Conservation (phyloP, 2,888 invertebrate genomes). For the Laothoe populi region DNA sequence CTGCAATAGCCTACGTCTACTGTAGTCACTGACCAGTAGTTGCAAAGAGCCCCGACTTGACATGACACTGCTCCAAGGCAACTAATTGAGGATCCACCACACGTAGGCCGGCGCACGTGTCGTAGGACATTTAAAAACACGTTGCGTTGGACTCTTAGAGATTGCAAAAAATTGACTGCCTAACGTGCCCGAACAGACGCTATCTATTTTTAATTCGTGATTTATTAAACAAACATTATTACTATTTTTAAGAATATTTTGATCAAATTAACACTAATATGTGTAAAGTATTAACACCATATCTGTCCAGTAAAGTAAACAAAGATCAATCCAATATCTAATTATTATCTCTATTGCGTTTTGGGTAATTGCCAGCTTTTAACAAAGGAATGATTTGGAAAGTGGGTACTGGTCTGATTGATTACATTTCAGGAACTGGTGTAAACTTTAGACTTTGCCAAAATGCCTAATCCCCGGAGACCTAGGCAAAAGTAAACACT, state of each 20-base stretch:
- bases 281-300: too few relatives aligned
- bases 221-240: too few relatives aligned
- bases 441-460: too few relatives aligned
- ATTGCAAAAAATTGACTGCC: constrained; percentile 46
- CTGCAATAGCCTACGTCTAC: constrained; percentile 1
- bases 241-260: background rate
- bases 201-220: constrained; percentile 2
- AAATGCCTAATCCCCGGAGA: background rate
- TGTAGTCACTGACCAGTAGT: constrained; percentile 5
- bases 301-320: too few relatives aligned
- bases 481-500: background rate
- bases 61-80: constrained; percentile 59
- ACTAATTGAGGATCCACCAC: constrained; percentile 58
- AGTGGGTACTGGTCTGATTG: too few relatives aligned
- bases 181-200: background rate
- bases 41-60: constrained; percentile 30
- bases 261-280: background rate
- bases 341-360: too few relatives aligned
- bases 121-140: constrained; percentile 41
- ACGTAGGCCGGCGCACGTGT: constrained; percentile 48
- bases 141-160: constrained; percentile 37
- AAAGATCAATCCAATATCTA: too few relatives aligned
- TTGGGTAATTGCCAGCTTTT: too few relatives aligned
- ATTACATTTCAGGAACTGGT: too few relatives aligned
- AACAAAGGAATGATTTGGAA: too few relatives aligned